phyloP scores from a whole-genome alignment of 2,113 vertebrate genomes.

The Passer montanus region DNA sequence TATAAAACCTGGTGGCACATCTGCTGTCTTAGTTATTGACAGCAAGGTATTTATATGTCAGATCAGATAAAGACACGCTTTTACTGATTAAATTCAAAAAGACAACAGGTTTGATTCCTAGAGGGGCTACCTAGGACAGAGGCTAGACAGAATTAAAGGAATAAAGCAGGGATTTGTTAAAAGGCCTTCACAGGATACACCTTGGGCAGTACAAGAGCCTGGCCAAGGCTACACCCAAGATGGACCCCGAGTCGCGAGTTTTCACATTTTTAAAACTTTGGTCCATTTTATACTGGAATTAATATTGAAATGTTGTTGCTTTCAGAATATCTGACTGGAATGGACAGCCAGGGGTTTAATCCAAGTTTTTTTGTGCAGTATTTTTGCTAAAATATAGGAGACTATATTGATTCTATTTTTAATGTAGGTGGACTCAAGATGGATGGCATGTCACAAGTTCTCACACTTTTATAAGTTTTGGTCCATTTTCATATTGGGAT shows the following conservation, averaged over 20 bases:
- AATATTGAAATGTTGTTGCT: neutral
- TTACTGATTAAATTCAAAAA: neutral
- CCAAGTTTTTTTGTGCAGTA: neutral
- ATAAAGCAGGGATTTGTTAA: neutral
- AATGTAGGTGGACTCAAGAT: neutral
- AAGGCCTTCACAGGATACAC: neutral
- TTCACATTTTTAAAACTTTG: neutral
- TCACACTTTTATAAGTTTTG: neutral
- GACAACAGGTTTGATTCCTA: neutral
- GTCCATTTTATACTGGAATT: neutral
- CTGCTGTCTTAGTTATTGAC: too few relatives aligned
- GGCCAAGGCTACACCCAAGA: neutral
- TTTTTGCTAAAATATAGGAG: neutral
- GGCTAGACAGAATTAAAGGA: neutral
- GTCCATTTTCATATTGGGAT: neutral
- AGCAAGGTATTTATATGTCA: neutral
- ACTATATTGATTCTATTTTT: neutral
- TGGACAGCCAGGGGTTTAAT: neutral
- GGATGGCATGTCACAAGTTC: rapidly evolving
- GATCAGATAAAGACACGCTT: neutral
- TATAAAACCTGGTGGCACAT: neutral
- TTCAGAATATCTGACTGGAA: neutral
- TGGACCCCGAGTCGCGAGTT: rapidly evolving
- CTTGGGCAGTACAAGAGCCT: neutral
- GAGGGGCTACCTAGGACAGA: neutral